These are phyloP conservation scores for Anableps anableps DNA, from an alignment of 2,797 vertebrate genomes.

Conservation along the genomic window DNA sequence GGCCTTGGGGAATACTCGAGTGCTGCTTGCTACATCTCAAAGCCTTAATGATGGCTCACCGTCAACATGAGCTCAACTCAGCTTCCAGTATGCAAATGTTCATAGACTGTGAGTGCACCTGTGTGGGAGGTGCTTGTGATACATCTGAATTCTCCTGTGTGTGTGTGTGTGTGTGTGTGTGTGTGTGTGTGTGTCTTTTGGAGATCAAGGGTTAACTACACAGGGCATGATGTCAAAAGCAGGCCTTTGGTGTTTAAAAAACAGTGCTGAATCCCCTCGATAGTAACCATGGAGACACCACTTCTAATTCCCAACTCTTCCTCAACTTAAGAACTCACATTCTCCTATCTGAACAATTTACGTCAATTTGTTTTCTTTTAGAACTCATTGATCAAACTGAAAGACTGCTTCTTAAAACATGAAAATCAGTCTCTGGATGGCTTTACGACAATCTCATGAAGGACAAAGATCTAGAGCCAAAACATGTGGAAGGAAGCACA, in stretches of 20 bases:
- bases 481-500: not conserved
- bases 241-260: constrained; percentile 65
- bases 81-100: constrained; percentile 28
- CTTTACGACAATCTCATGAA: not conserved
- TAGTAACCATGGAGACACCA: constrained; percentile 75
- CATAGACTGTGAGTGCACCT: constrained; percentile 26
- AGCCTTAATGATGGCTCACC: constrained; percentile 76
- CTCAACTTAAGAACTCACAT: constrained; percentile 47
- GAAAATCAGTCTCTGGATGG: not conserved
- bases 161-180: constrained; percentile 19
- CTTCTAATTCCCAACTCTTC: constrained; percentile 54
- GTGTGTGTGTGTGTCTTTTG: constrained; percentile 58
- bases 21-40: constrained; percentile 69
- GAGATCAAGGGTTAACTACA: constrained; percentile 76
- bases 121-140: not conserved
- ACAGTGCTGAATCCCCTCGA: constrained; percentile 56
- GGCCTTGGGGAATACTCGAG: constrained; percentile 58
- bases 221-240: constrained; percentile 69
- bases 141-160: constrained; percentile 5
- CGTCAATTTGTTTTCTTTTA: constrained; percentile 37
- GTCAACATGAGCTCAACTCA: constrained; percentile 51
- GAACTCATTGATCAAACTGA: constrained; percentile 31
- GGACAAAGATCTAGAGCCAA: not conserved
- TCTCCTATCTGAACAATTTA: constrained; percentile 37
- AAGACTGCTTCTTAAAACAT: constrained; percentile 23